A percentile compares a stretch with the other conserved stretches of the same genome.
Evolutionary conservation across 2,797 vertebrate species (phyloP).

Genomic region (Helicolenus hilgendorfi): DNA sequence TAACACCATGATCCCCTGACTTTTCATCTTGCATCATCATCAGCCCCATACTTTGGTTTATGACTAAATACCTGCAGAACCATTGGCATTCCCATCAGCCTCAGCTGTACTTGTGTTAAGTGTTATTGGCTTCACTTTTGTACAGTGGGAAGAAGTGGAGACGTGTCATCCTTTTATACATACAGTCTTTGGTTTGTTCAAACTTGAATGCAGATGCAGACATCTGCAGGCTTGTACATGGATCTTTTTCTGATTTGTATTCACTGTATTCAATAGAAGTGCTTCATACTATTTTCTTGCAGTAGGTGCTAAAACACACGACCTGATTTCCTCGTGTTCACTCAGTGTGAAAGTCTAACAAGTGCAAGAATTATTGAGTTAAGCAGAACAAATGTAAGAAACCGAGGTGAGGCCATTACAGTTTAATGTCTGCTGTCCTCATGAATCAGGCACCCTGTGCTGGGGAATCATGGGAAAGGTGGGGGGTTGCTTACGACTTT

Average conservation of each 20-base stretch:
- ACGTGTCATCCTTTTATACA: too few species aligned
- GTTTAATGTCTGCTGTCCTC: slow-evolving; percentile 63
- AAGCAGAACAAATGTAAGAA: slow-evolving; percentile 46
- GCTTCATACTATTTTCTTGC: background rate
- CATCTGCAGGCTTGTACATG: background rate
- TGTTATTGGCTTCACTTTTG: background rate
- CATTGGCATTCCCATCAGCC: too few species aligned
- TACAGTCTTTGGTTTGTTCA: background rate
- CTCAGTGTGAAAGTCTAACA: slow-evolving; percentile 35
- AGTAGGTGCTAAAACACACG: background rate
- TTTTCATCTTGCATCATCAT: background rate
- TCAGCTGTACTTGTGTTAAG: background rate
- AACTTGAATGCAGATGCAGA: background rate
- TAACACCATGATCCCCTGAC: too few species aligned
- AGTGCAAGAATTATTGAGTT: slow-evolving; percentile 48
- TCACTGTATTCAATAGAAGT: background rate
- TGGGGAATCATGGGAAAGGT: slow-evolving; percentile 33
- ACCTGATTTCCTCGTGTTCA: slow-evolving; percentile 16
- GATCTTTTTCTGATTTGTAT: background rate
- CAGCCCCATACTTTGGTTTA: too few species aligned
- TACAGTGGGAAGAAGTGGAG: too few species aligned
- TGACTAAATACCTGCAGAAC: background rate
- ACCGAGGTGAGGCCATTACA: slow-evolving; percentile 32
- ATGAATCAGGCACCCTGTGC: slow-evolving; percentile 43
- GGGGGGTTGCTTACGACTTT: slow-evolving; percentile 22